A percentile compares a stretch with the other conserved stretches of the same genome.
Evolutionary conservation across 2,113 vertebrate species (phyloP).

Genomic region (Sorex araneus): DNA sequence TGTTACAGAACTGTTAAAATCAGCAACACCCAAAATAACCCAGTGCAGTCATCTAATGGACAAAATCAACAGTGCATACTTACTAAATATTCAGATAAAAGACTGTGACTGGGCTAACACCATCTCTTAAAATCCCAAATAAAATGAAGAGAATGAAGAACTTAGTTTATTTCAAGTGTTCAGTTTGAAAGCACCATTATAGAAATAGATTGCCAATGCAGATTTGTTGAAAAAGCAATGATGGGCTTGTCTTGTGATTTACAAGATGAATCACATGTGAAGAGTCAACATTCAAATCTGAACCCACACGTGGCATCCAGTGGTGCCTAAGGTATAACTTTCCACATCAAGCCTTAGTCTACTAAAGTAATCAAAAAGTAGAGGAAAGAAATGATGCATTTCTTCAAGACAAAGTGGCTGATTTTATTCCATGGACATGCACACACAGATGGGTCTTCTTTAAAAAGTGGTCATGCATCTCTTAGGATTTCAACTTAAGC

Average conservation of each 20-base stretch:
- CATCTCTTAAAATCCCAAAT: conserved; percentile 14
- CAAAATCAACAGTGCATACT: not conserved
- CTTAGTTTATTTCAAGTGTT: not conserved
- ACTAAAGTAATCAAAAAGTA: not conserved
- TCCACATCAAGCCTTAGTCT: not conserved
- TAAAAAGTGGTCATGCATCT: not conserved
- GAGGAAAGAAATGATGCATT: not conserved
- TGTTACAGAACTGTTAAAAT: not conserved
- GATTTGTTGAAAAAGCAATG: conserved; percentile 2
- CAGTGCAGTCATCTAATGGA: not conserved
- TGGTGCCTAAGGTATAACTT: not conserved
- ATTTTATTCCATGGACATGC: not conserved
- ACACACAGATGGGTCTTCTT: not conserved
- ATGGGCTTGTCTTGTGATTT: not conserved
- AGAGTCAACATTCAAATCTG: not conserved
- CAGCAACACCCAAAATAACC: not conserved
- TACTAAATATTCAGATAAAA: conserved; percentile 25
- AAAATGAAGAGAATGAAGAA: conserved; percentile 62
- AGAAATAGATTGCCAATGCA: not conserved
- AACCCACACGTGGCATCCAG: not conserved
- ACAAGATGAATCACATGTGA: not conserved
- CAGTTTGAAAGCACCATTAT: conserved; percentile 12
- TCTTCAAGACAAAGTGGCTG: conserved; percentile 27
- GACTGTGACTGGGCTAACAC: not conserved
- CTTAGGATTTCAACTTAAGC: not conserved